These are phyloP conservation scores for Andrena trimmerana DNA, from an alignment of 2,888 invertebrate species.

Conservation along the genomic window DNA sequence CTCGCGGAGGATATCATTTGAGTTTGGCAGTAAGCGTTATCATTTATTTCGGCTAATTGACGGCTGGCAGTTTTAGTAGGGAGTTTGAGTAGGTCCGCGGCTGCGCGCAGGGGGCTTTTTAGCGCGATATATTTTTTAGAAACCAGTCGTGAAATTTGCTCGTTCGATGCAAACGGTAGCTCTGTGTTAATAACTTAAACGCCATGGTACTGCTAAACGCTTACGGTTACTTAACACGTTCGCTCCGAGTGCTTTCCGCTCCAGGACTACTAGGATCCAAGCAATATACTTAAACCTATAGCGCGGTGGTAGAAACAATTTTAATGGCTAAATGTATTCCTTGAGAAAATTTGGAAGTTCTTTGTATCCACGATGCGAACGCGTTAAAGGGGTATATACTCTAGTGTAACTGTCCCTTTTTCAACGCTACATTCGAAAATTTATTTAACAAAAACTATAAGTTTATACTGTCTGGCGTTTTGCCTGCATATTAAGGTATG, in stretches of 20 bases:
- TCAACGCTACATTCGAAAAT: too few species aligned
- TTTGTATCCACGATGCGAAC: too few species aligned
- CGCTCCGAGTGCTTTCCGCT: not conserved
- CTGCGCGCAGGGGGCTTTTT: not conserved
- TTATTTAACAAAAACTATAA: too few species aligned
- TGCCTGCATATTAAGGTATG: too few species aligned
- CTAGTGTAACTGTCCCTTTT: too few species aligned
- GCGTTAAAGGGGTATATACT: too few species aligned
- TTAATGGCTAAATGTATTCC: too few species aligned
- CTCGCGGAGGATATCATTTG: conserved; percentile 30
- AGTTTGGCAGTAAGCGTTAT: conserved; percentile 6
- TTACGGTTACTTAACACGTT: conserved; percentile 29
- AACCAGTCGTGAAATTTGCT: conserved; percentile 54
- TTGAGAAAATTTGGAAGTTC: too few species aligned
- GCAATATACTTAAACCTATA: not conserved
- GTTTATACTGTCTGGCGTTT: too few species aligned
- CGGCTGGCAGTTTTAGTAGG: conserved; percentile 14
- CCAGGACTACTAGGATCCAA: not conserved
- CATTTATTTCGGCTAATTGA: conserved; percentile 43
- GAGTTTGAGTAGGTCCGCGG: not conserved
- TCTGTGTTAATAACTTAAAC: conserved; percentile 58
- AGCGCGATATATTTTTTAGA: conserved; percentile 11
- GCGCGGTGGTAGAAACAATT: too few species aligned
- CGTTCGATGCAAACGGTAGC: conserved; percentile 52
- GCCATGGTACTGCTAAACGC: conserved; percentile 36